Evolutionary conservation across 2,113 vertebrate genomes (phyloP).

Genomic region (Phylloscopus trochilus): DNA sequence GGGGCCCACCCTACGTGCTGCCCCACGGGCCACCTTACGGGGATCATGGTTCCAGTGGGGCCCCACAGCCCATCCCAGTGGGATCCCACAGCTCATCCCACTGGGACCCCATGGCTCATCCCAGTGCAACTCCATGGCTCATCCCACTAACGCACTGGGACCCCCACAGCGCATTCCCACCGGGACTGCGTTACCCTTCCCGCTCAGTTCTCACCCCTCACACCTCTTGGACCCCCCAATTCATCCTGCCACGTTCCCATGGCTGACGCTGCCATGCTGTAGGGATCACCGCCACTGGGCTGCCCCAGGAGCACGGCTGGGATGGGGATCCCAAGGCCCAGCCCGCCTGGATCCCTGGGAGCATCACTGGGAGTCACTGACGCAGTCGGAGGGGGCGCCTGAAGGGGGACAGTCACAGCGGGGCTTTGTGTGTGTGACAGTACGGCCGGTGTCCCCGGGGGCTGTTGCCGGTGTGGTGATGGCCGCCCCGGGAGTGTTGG

Average conservation of each 20-base stretch:
- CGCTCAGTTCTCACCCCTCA: neutral
- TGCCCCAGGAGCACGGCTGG: neutral
- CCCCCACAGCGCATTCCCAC: too few species aligned
- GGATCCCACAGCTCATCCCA: too few species aligned
- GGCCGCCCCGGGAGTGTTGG: too few species aligned
- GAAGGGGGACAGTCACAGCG: neutral
- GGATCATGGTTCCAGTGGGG: fast-evolving
- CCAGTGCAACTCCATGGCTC: neutral
- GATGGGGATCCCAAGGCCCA: fast-evolving
- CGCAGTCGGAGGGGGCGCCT: too few species aligned
- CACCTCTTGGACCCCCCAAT: too few species aligned
- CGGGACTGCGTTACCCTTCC: fast-evolving
- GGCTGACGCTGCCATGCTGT: fast-evolving
- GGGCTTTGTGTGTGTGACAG: neutral
- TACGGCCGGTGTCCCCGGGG: neutral
- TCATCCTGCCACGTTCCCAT: fast-evolving
- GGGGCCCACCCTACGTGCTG: fast-evolving
- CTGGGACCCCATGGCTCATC: fast-evolving
- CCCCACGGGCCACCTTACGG: fast-evolving
- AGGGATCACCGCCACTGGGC: neutral
- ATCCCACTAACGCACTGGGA: neutral
- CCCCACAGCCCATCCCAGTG: fast-evolving
- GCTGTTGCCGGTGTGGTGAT: neutral
- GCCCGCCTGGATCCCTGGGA: neutral
- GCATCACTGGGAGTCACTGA: neutral